Evolutionary conservation across 2,797 vertebrate species (phyloP).

Genomic region (Sciurus vulgaris): DNA sequence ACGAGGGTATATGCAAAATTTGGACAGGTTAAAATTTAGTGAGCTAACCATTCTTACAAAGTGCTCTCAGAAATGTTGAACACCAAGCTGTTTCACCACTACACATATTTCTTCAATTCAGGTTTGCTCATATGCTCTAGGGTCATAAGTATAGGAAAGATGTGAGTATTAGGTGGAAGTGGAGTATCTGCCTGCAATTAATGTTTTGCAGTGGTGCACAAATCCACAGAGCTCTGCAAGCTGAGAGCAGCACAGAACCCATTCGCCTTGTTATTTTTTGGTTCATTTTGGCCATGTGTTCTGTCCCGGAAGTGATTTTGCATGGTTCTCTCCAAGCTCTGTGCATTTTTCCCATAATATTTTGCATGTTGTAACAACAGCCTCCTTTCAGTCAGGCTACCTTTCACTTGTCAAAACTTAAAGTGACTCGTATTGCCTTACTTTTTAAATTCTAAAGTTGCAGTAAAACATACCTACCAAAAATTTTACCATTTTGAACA

Average conservation of each 20-base stretch:
- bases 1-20: background rate
- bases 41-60: background rate
- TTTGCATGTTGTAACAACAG: background rate
- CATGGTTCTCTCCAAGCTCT: background rate
- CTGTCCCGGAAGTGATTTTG: background rate
- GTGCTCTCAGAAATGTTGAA: background rate
- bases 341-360: background rate
- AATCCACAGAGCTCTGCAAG: background rate
- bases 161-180: background rate
- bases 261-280: background rate
- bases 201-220: background rate
- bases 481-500: background rate
- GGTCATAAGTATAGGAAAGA: background rate
- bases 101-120: background rate
- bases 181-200: rapidly evolving
- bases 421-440: background rate
- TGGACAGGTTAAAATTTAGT: background rate
- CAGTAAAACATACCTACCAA: background rate
- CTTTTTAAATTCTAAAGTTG: background rate
- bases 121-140: background rate
- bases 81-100: background rate
- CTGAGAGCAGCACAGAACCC: background rate
- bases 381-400: background rate
- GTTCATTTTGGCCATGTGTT: rapidly evolving
- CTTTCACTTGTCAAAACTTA: background rate